phyloP scores from a whole-genome alignment of 2,797 vertebrate species.

The Avahi laniger region DNA sequence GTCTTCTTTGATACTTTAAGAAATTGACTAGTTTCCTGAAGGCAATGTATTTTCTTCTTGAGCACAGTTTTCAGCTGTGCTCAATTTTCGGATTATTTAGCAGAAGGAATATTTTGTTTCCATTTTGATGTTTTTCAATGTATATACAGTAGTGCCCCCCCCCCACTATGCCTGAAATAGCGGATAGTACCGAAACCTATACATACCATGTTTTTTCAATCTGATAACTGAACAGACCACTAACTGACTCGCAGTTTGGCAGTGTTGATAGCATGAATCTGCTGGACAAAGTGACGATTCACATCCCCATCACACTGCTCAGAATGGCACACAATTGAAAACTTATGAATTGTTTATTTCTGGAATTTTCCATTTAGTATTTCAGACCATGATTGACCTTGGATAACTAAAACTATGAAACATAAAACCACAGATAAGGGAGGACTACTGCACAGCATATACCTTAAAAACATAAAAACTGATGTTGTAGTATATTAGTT shows the following conservation, averaged over 20 bases:
- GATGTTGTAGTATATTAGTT: background rate
- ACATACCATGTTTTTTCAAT: too few relatives aligned
- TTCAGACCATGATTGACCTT: background rate
- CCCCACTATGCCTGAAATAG: background rate
- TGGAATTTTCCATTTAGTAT: background rate
- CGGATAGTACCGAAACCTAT: background rate
- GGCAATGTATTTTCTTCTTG: background rate
- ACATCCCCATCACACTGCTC: background rate
- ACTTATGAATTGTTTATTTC: background rate
- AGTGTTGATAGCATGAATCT: background rate
- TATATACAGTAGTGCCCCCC: background rate
- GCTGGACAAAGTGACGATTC: background rate
- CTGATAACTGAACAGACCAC: background rate
- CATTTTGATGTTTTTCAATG: constrained; percentile 14
- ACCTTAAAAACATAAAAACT: constrained; percentile 36
- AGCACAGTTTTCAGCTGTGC: background rate
- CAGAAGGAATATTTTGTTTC: constrained; percentile 33
- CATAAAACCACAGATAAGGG: background rate
- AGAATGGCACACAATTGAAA: background rate
- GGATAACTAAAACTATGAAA: background rate
- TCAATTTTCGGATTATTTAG: constrained; percentile 8
- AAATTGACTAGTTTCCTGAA: constrained; percentile 11
- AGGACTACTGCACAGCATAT: background rate
- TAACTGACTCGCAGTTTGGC: background rate
- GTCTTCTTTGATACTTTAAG: constrained; percentile 23